Base-by-base conservation (phyloP, 2,888 invertebrate species). In the Mimachlamys varia region DNA sequence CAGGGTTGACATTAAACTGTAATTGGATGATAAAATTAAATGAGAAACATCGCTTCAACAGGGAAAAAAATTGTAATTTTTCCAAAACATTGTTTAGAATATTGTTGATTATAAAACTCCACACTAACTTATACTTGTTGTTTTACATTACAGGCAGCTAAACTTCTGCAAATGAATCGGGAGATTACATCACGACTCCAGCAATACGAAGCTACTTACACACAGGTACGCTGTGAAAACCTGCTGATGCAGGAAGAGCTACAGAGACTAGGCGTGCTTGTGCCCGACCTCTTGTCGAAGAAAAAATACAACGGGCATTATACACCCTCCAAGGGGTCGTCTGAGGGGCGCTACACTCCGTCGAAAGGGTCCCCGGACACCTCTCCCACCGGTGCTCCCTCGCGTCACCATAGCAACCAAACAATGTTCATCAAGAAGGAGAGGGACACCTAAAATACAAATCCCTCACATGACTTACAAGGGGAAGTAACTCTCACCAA, bases 201-300 rank as follows among this genome's bases (percentile, higher is more conserved):
- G 89, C 95, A 95, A 62, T 94, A 94, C 89, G 95, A 95, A 91
- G 91, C 94, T 88, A 93, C 94, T n/a, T 95, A 94, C 90, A 94
- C 94, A 89, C 95, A 95, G 88, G 92, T 94, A 19, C 93, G 93
- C 87, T 92, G 92, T 49, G 95, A 95, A 90, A 95, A 94, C 90
- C 91, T 93, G 19, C 91, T 93, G 58, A 93, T 95, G 91, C 94
- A 94, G 89, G 93, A 94, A 22, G 95, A 95, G 90, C 92, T 95
- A 38, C 92, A 94, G 76, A 93, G 93, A n/a, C 91, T 93, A 88
- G 94, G 94, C 19, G 91, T 94, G 4, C 93, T 94, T 88, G 91
- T 94, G 33, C 92, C 94, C 44, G 94, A 95, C 44, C 89, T 94
- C 19, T 91, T 95, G 87, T 92, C 93, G 89, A 93, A 93, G 90